Base-by-base conservation (phyloP, 2,113 vertebrate species). In the Phrynocephalus versicolor region DNA sequence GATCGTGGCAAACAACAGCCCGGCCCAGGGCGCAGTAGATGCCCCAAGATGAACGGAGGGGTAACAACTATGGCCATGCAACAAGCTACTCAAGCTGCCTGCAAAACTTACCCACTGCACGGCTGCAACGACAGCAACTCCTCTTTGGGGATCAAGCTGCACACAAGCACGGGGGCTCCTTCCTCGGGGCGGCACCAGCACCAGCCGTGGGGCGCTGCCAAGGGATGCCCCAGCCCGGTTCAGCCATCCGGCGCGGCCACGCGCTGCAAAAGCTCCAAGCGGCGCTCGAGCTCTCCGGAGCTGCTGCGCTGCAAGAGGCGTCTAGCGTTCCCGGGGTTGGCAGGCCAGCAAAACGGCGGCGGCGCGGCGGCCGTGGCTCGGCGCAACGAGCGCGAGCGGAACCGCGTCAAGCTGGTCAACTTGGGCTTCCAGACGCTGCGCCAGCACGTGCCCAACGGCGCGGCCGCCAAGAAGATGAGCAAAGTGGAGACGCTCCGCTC, bases 391-490 rank as follows among this genome's bases (percentile, higher is more conserved):
- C 95, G 98, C 3, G 98, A 99, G 93, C 93, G 98, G 86, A 99
- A 99, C 96, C 98, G 98, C 80, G 98, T 99, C 90, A 97, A 98
- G 73, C 96, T 98, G 90, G 98, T 99, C 64, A 99, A 99, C 96
- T 94, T 98, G 97, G 98, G 98, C 51, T 99, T 99, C 96, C 98
- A 98, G 96, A 97, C 98, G 23, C 95, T 99, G 82, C 97, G 98
- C 72, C 97, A 99, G 93, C 98, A 98, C 88, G 98, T 99, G 91
- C 98, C 98, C 0, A 97, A 97, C 94, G 98, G 98, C 78, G 97
- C 97, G 35, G 97, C 98, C 88, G 98, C 97, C 96, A 99, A 98
- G 96, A 99, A 98, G 96, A 98, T 99, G 97, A 99, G 98, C 95
- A 99, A 99, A 75, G 98, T 98, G 94, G 98, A 99, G 95, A 99